These are phyloP conservation scores for Passer montanus DNA, from an alignment of 2,113 vertebrate species.

Conservation along the genomic window DNA sequence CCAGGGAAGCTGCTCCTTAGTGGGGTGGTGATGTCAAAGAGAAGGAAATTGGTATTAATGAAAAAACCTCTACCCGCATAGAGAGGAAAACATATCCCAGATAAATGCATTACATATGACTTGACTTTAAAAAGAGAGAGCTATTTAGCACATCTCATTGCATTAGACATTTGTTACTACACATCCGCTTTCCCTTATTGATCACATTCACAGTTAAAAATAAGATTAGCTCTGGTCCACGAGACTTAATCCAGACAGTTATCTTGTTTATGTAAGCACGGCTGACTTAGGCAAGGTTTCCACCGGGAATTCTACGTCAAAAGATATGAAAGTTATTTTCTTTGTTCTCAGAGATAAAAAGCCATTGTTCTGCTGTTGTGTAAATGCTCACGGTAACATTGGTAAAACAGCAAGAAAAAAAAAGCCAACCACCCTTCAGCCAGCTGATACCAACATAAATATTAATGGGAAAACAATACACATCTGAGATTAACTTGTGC, in stretches of 20 bases:
- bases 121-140: neutral
- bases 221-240: slow-evolving; percentile 47
- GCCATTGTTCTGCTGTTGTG: slow-evolving; percentile 52
- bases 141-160: neutral
- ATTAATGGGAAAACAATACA: slow-evolving; percentile 57
- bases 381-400: slow-evolving; percentile 37
- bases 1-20: slow-evolving; percentile 1
- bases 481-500: slow-evolving; percentile 50
- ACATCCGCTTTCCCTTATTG: slow-evolving; percentile 11
- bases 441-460: slow-evolving; percentile 55
- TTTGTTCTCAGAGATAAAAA: slow-evolving; percentile 65
- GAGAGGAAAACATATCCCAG: neutral
- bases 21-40: neutral
- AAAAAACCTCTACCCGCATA: neutral
- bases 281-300: slow-evolving; percentile 57
- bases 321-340: slow-evolving; percentile 62
- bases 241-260: slow-evolving; percentile 58
- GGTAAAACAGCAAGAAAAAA: slow-evolving; percentile 55
- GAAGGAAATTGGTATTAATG: neutral
- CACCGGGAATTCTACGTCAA: slow-evolving; percentile 23
- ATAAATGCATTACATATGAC: neutral
- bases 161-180: slow-evolving; percentile 2
- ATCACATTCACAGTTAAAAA: slow-evolving; percentile 64
- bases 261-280: slow-evolving; percentile 54
- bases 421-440: neutral